Evolutionary conservation across 1,140 invertebrate genomes (phyloP).

Genomic region (Pseudomyrmex gracilis): DNA sequence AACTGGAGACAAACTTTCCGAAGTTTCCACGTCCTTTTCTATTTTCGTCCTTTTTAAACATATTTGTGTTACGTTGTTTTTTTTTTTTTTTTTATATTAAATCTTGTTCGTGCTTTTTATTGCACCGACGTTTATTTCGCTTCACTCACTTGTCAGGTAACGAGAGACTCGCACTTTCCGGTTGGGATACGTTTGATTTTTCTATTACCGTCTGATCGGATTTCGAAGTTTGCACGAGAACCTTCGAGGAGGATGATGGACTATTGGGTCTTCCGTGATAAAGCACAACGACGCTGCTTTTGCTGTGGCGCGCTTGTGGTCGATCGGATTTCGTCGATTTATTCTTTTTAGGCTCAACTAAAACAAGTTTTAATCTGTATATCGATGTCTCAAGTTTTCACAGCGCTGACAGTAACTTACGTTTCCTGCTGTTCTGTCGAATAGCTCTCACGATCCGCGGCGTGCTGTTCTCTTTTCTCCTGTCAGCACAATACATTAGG

Average conservation of each 20-base stretch:
- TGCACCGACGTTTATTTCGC: background rate
- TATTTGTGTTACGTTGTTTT: constrained; percentile 3
- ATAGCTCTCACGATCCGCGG: constrained; percentile 74
- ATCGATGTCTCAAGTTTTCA: background rate
- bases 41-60: constrained; percentile 59
- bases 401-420: constrained; percentile 63
- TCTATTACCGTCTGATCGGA: constrained; percentile 70
- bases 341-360: constrained; percentile 59
- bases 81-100: constrained; percentile 1
- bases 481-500: constrained; percentile 65
- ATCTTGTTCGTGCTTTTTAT: background rate
- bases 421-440: constrained; percentile 72
- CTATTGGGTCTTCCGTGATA: constrained; percentile 70
- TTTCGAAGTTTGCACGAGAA: constrained; percentile 64
- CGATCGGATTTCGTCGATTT: constrained; percentile 49
- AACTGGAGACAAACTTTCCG: constrained; percentile 54
- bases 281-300: constrained; percentile 78
- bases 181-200: constrained; percentile 5
- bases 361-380: constrained; percentile 8
- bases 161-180: background rate
- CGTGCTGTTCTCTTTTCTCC: constrained; percentile 70
- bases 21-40: constrained; percentile 46
- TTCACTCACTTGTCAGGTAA: constrained; percentile 48
- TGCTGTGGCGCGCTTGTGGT: constrained; percentile 72
- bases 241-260: constrained; percentile 54